Conservation (phyloP, 2,113 vertebrate genomes). For the Sialia sialis region DNA sequence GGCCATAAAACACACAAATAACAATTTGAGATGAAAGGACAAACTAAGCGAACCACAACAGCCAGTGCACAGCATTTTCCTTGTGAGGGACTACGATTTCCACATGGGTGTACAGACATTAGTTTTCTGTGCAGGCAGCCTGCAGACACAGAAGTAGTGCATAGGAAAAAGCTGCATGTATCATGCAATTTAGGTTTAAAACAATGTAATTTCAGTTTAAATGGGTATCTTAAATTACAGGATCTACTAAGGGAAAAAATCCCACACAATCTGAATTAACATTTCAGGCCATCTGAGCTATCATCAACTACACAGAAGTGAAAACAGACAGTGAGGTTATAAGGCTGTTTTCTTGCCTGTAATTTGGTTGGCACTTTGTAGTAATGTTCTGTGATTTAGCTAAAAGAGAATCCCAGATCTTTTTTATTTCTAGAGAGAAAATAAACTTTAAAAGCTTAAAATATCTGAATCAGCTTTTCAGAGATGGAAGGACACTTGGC, state of each 20-base stretch:
- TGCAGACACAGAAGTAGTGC: background rate
- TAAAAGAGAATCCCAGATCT: background rate
- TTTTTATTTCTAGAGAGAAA: background rate
- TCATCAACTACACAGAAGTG: background rate
- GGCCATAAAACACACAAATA: background rate
- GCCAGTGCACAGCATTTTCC: background rate
- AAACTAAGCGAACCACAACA: background rate
- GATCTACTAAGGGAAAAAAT: background rate
- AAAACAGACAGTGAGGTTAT: conserved; percentile 35
- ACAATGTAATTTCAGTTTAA: conserved; percentile 51
- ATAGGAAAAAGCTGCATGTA: background rate
- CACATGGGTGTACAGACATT: background rate
- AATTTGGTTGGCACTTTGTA: conserved; percentile 29
- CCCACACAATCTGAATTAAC: background rate
- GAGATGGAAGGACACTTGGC: background rate
- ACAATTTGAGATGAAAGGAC: background rate
- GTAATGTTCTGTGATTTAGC: background rate
- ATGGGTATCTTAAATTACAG: conserved; percentile 47
- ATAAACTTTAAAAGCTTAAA: background rate
- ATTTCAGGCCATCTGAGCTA: background rate
- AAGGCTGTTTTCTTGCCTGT: background rate
- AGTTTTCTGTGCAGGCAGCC: background rate
- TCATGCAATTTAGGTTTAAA: conserved; percentile 47
- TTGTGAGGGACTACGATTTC: background rate
- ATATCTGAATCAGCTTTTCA: background rate